A percentile compares a stretch with the other conserved stretches of the same genome.
phyloP scores from a whole-genome alignment of 1,140 invertebrate species.

The Drosophila nasuta region DNA sequence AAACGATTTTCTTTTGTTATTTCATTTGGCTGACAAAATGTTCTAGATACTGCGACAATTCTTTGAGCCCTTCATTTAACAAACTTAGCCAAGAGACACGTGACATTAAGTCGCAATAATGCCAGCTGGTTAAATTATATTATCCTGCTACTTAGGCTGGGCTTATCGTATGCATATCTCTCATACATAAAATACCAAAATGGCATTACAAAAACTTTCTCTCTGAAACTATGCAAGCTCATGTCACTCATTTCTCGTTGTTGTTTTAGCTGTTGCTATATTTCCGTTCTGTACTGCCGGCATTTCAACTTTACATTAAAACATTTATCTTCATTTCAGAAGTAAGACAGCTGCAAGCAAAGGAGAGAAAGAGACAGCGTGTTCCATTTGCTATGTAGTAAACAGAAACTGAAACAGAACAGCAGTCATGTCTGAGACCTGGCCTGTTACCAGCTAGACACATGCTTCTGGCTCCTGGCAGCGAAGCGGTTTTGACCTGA shows the following conservation, averaged over 20 bases:
- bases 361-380: too few relatives aligned
- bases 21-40: too few relatives aligned
- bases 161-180: conserved; percentile 34
- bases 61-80: not conserved
- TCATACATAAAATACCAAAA: conserved; percentile 35
- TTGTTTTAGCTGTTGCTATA: not conserved
- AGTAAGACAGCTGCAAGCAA: too few relatives aligned
- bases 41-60: not conserved
- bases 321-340: conserved; percentile 73
- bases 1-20: not conserved
- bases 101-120: conserved; percentile 25
- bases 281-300: conserved; percentile 5
- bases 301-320: conserved; percentile 68
- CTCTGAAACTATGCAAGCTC: conserved; percentile 2
- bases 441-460: conserved; percentile 43
- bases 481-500: conserved; percentile 27
- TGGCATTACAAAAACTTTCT: conserved; percentile 32
- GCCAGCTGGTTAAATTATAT: conserved; percentile 31
- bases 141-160: conserved; percentile 26
- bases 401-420: conserved; percentile 7
- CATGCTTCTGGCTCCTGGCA: conserved; percentile 32
- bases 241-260: conserved; percentile 20
- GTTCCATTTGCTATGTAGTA: conserved; percentile 9
- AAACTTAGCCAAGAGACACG: conserved; percentile 27
- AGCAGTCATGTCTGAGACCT: conserved; percentile 33